Evolutionary conservation across 2,888 invertebrate species (phyloP).

Genomic region (Coelopa pilipes): DNA sequence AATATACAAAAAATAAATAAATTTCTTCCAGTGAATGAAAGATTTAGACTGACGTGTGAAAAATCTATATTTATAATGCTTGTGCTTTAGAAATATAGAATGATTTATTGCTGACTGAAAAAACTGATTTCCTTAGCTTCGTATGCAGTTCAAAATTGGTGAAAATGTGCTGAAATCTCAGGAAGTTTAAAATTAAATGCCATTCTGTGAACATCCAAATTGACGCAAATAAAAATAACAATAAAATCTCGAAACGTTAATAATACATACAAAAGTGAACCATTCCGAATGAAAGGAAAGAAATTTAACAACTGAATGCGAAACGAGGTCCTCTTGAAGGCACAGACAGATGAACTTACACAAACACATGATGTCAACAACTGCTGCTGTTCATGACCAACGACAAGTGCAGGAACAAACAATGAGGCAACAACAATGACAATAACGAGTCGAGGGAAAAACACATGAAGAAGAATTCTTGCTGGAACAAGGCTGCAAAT

Average conservation of each 20-base stretch:
- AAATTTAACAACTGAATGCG: background rate
- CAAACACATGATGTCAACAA: conserved; percentile 38
- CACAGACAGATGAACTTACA: background rate
- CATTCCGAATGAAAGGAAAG: conserved; percentile 10
- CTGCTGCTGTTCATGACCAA: conserved; percentile 40
- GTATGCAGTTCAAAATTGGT: background rate
- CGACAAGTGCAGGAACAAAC: conserved; percentile 29
- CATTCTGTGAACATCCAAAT: background rate
- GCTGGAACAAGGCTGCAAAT: conserved; percentile 24
- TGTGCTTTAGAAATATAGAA: too few relatives aligned
- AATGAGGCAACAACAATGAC: conserved; percentile 26
- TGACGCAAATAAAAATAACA: background rate
- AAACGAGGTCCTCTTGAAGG: background rate
- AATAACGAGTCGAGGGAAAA: background rate
- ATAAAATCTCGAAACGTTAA: background rate
- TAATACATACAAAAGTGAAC: background rate
- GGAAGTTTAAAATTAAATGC: background rate
- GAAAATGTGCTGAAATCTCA: too few relatives aligned
- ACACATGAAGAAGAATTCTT: too few relatives aligned
- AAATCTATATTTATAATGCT: too few relatives aligned
- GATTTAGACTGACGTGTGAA: too few relatives aligned
- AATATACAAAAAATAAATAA: too few relatives aligned
- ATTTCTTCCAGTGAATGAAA: too few relatives aligned
- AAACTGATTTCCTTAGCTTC: background rate
- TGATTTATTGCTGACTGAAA: too few relatives aligned